Percentiles rank a stretch among this genome's conserved stretches.
phyloP scores from a whole-genome alignment of 2,797 vertebrate species.

The Sylvilagus floridanus region DNA sequence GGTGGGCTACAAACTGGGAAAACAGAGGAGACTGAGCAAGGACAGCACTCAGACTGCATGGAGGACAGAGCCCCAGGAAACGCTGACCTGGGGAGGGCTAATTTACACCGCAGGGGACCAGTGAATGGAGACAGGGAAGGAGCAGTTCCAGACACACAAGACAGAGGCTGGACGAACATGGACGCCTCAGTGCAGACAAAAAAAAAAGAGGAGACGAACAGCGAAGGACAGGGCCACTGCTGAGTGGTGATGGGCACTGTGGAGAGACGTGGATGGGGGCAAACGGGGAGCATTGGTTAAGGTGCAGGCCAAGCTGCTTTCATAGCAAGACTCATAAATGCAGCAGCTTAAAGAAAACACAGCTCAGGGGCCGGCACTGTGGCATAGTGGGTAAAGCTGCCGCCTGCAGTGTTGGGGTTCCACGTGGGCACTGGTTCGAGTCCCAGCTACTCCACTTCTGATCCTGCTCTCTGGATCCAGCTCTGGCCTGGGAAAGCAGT shows the following conservation, averaged over 20 bases:
- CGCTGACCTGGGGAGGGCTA: fast-evolving
- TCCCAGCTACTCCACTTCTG: too few species aligned
- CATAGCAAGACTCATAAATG: background rate
- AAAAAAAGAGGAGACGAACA: background rate
- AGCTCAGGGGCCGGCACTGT: background rate
- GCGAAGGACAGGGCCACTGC: fast-evolving
- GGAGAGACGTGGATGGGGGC: background rate
- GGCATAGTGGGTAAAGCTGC: too few species aligned
- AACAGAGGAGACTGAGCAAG: background rate
- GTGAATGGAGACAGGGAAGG: background rate
- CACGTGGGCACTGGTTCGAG: too few species aligned
- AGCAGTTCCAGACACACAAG: background rate
- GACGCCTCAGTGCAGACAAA: background rate
- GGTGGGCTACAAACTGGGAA: background rate
- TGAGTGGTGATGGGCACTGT: background rate
- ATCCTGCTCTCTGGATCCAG: too few species aligned
- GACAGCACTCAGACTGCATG: background rate
- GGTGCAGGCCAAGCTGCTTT: background rate
- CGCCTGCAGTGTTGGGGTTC: too few species aligned
- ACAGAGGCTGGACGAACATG: background rate
- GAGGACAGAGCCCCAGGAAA: background rate
- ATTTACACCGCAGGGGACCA: background rate
- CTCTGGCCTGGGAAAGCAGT: too few species aligned
- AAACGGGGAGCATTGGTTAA: background rate
- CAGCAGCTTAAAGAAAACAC: background rate